Evolutionary conservation across 2,888 invertebrate genomes (phyloP).

Genomic region (Ochropleura plecta): DNA sequence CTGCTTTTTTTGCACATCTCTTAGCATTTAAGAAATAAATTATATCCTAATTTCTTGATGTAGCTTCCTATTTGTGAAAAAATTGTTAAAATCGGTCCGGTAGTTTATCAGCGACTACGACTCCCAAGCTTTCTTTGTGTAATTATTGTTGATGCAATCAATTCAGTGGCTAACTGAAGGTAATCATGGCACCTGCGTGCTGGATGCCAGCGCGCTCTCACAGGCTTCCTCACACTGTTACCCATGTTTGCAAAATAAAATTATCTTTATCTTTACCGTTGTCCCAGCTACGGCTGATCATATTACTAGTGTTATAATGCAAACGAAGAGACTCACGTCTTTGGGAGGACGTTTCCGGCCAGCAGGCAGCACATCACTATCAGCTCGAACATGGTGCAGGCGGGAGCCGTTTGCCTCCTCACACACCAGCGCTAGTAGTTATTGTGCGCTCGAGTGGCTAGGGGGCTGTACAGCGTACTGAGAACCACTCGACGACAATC

Average conservation of each 20-base stretch:
- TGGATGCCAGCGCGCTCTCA: not conserved
- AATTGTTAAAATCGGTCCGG: too few species aligned
- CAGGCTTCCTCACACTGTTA: not conserved
- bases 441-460: slow-evolving; percentile 24
- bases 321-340: slow-evolving; percentile 35
- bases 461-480: slow-evolving; percentile 1
- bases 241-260: too few species aligned
- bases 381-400: slow-evolving; percentile 22
- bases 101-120: too few species aligned
- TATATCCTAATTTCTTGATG: too few species aligned
- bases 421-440: slow-evolving; percentile 14
- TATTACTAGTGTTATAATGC: not conserved
- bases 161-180: too few species aligned
- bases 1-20: too few species aligned
- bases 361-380: slow-evolving; percentile 33
- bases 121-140: too few species aligned
- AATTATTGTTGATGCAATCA: too few species aligned
- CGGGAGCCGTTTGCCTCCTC: slow-evolving; percentile 19
- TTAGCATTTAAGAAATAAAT: too few species aligned
- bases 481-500: slow-evolving; percentile 33
- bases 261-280: too few species aligned
- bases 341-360: slow-evolving; percentile 13
- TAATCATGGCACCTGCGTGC: not conserved
- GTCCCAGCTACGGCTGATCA: not conserved
- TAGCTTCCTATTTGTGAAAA: too few species aligned